These are phyloP conservation scores for Taxidea taxus DNA, from an alignment of 2,113 vertebrate genomes.

Conservation along the genomic window DNA sequence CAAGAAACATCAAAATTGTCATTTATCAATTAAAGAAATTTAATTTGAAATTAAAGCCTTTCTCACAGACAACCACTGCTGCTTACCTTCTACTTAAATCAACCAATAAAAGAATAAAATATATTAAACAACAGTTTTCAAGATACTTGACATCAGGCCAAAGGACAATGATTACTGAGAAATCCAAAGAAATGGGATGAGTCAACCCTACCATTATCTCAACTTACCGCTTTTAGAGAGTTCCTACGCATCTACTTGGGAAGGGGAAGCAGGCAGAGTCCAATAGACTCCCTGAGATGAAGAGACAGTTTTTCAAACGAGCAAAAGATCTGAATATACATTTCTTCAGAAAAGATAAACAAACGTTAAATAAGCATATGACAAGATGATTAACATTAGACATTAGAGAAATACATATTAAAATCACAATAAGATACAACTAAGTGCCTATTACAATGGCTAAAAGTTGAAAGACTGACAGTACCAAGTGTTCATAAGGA, in stretches of 20 bases:
- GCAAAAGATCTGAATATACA: neutral
- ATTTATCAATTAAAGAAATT: slow-evolving; percentile 10
- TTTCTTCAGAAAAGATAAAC: neutral
- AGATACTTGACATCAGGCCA: neutral
- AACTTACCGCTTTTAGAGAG: neutral
- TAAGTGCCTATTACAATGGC: neutral
- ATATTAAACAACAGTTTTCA: neutral
- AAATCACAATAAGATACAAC: neutral
- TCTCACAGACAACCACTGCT: neutral
- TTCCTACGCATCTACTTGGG: neutral
- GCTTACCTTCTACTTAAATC: neutral
- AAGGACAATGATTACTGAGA: neutral
- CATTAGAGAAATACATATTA: neutral
- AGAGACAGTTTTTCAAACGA: neutral
- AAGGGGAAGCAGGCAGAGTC: neutral
- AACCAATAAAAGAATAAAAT: neutral
- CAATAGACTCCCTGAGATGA: neutral
- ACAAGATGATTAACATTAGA: neutral
- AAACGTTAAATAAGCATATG: neutral
- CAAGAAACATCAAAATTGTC: neutral
- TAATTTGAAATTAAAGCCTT: neutral
- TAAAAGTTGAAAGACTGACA: neutral
- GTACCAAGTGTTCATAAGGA: neutral
- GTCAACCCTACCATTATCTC: neutral
- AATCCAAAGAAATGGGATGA: neutral